A percentile compares a stretch with the other conserved stretches of the same genome.
Conservation (phyloP, 2,888 invertebrate genomes). For the Steinernema carpocapsae region DNA sequence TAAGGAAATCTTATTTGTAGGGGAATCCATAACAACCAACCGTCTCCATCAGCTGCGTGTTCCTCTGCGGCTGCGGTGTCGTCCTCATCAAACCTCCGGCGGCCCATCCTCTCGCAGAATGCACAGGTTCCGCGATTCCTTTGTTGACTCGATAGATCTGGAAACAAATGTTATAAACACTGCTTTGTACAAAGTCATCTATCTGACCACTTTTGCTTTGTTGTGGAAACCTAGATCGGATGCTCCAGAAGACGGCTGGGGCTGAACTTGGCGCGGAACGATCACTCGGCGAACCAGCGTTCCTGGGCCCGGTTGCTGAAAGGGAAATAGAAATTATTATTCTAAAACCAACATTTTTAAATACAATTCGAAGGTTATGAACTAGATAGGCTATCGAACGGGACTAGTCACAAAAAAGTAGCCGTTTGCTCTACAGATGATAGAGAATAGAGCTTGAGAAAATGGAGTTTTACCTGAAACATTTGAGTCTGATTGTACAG, state of each 20-base stretch:
- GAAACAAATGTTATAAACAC: neutral
- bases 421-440: too few species aligned
- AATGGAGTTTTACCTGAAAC: neutral
- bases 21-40: too few species aligned
- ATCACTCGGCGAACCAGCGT: neutral
- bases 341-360: too few species aligned
- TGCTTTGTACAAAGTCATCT: neutral
- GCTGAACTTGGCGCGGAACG: conserved; percentile 1
- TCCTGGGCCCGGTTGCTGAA: conserved; percentile 2
- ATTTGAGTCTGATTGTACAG: neutral
- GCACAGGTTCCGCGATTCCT: conserved; percentile 11
- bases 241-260: neutral
- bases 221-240: neutral
- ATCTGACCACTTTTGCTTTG: neutral
- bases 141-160: neutral
- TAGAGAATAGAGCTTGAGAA: too few species aligned
- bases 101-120: too few species aligned
- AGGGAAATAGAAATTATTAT: too few species aligned
- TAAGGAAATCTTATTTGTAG: too few species aligned
- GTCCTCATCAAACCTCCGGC: neutral
- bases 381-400: too few species aligned
- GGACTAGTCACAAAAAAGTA: too few species aligned
- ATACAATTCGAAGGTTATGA: too few species aligned
- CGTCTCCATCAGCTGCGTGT: conserved; percentile 13
- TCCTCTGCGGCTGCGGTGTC: neutral